Conservation (phyloP, 1,140 invertebrate species). For the Temnothorax curvispinosus region DNA sequence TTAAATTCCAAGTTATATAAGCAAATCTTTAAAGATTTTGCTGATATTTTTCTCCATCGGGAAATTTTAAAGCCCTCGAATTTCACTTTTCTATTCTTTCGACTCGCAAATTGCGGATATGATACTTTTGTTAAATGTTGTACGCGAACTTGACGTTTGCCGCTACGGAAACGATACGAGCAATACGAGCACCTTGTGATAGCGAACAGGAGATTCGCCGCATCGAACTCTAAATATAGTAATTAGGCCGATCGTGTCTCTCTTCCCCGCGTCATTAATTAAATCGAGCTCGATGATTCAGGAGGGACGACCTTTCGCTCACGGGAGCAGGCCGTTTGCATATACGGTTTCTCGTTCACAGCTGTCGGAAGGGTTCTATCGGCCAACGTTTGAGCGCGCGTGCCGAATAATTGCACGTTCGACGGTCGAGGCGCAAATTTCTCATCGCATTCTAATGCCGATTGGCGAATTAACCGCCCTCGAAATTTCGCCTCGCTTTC, state of each 20-base stretch:
- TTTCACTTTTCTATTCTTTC: background rate
- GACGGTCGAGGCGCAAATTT: constrained; percentile 61
- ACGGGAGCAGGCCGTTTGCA: constrained; percentile 62
- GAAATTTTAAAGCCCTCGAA: background rate
- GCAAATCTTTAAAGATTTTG: background rate
- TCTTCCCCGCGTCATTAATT: constrained; percentile 67
- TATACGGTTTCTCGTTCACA: constrained; percentile 58
- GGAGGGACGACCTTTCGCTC: constrained; percentile 69
- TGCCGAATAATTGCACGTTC: constrained; percentile 66
- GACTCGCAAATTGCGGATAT: background rate
- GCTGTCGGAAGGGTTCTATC: constrained; percentile 53
- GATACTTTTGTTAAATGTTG: background rate
- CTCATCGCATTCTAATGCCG: constrained; percentile 46
- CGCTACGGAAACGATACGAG: background rate
- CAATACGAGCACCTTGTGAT: background rate
- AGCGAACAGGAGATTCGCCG: constrained; percentile 22
- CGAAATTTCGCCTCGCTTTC: background rate
- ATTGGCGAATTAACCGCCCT: constrained; percentile 11
- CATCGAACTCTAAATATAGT: constrained; percentile 69
- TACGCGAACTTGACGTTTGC: background rate
- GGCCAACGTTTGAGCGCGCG: constrained; percentile 50
- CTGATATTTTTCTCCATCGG: background rate
- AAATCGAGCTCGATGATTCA: constrained; percentile 73
- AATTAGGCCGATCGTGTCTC: constrained; percentile 62
- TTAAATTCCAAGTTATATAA: background rate